Evolutionary conservation across 2,113 vertebrate genomes (phyloP).

Genomic region (Pelobates fuscus): DNA sequence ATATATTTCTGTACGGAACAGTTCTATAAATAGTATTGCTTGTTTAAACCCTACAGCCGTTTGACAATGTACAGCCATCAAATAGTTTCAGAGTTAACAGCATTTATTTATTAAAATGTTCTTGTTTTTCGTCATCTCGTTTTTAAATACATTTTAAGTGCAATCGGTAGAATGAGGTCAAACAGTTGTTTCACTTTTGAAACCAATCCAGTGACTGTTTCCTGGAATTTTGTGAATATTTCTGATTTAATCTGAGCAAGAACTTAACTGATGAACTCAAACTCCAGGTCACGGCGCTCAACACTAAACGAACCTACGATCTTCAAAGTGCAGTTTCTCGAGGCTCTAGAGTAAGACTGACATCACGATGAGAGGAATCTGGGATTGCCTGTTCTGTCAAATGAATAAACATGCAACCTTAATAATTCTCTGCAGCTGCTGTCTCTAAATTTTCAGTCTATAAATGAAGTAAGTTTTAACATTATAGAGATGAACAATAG

Average conservation of each 20-base stretch:
- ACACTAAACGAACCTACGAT: constrained; percentile 2
- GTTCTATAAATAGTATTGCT: neutral
- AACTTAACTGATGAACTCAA: constrained; percentile 9
- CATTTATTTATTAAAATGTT: neutral
- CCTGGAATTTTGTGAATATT: neutral
- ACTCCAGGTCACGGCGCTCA: neutral
- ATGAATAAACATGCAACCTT: constrained; percentile 26
- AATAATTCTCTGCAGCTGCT: constrained; percentile 27
- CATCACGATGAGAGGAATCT: constrained; percentile 20
- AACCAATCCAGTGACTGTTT: neutral
- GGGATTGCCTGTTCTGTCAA: constrained; percentile 10
- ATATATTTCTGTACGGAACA: neutral
- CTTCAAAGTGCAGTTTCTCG: constrained; percentile 9
- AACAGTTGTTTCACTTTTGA: neutral
- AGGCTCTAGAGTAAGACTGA: neutral
- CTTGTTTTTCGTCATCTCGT: neutral
- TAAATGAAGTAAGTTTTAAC: constrained; percentile 6
- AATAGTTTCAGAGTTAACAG: neutral
- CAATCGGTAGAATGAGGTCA: neutral
- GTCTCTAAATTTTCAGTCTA: constrained; percentile 10
- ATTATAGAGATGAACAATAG: constrained; percentile 4
- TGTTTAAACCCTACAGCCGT: neutral
- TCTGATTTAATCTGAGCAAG: neutral
- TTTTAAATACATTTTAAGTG: neutral
- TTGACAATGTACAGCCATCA: neutral